phyloP scores from a whole-genome alignment of 2,113 vertebrate genomes.

The Sceloporus undulatus region DNA sequence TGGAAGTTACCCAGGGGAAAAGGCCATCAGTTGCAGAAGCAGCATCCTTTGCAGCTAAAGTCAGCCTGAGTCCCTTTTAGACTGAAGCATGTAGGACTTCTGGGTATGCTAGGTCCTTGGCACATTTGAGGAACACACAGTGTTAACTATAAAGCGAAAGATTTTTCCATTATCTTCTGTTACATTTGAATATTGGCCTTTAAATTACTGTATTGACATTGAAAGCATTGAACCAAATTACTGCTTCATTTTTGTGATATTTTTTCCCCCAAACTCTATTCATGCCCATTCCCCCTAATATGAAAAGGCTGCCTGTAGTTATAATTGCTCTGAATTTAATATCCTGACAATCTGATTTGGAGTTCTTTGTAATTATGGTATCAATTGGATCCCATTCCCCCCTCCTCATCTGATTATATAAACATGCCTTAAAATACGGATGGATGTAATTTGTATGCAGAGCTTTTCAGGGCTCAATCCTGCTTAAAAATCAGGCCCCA shows the following conservation, averaged over 20 bases:
- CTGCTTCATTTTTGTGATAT: not conserved
- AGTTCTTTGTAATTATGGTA: not conserved
- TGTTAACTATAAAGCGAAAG: not conserved
- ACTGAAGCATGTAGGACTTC: not conserved
- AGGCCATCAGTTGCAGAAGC: not conserved
- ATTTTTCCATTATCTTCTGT: not conserved
- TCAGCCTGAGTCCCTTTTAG: not conserved
- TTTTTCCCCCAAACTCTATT: conserved; percentile 1
- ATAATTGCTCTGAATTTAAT: conserved; percentile 44
- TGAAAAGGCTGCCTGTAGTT: conserved; percentile 33
- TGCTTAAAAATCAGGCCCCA: not conserved
- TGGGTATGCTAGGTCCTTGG: not conserved
- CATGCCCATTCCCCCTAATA: conserved; percentile 8
- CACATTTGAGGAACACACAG: not conserved
- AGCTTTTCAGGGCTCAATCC: not conserved
- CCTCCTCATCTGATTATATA: not conserved
- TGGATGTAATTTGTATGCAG: not conserved
- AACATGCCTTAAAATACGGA: not conserved
- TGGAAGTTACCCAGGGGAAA: not conserved
- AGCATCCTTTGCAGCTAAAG: not conserved
- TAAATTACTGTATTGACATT: conserved; percentile 9
- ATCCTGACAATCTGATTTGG: conserved; percentile 37
- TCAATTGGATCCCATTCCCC: not conserved
- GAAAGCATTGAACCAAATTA: conserved; percentile 14
- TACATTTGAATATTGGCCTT: conserved; percentile 13